Evolutionary conservation across 2,113 vertebrate genomes (phyloP).

Genomic region (Circaetus cinerascens): DNA sequence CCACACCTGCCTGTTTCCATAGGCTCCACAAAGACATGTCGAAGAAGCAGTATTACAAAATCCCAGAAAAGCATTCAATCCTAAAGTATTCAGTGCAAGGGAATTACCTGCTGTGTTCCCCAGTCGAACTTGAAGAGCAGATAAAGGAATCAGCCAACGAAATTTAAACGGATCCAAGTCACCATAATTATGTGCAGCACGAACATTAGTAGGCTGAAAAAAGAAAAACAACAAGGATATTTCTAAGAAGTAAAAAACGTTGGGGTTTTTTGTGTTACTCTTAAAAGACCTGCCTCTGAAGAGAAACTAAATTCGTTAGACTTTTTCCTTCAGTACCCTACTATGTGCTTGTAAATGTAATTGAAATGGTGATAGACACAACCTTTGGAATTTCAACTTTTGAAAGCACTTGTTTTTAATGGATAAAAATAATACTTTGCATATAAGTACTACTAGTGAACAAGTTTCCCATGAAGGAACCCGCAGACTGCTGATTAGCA

Average conservation of each 20-base stretch:
- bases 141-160: slow-evolving; percentile 94
- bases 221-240: neutral
- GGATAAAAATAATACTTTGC: slow-evolving; percentile 20
- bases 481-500: neutral
- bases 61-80: neutral
- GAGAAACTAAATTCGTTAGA: neutral
- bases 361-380: neutral
- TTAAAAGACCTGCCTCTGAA: neutral
- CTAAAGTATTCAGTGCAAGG: neutral
- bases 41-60: neutral
- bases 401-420: neutral
- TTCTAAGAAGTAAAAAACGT: neutral
- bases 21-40: neutral
- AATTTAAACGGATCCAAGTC: slow-evolving; percentile 94
- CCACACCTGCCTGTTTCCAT: neutral
- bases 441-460: neutral
- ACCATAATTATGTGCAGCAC: slow-evolving; percentile 79
- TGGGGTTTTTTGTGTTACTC: neutral
- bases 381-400: neutral
- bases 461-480: neutral
- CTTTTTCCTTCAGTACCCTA: neutral
- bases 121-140: slow-evolving; percentile 90
- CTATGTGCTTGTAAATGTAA: neutral
- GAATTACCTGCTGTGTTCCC: slow-evolving; percentile 90
- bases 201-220: slow-evolving; percentile 75